Base-by-base conservation (phyloP, 1,140 invertebrate genomes). In the Cyclargus thomasi region DNA sequence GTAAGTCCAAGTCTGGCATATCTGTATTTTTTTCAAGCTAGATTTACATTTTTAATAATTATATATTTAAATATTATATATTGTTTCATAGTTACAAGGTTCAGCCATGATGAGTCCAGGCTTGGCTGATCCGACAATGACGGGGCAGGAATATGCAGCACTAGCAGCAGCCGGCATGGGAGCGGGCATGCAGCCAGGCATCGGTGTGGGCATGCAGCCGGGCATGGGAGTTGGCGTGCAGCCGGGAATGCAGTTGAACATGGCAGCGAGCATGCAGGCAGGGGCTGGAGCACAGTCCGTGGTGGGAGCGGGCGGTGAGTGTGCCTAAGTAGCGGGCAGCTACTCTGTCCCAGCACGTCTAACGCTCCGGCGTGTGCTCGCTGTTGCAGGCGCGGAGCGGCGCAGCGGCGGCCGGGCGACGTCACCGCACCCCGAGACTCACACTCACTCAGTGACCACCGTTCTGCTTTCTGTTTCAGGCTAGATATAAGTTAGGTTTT, bases 401-500 rank as follows among this genome's bases (percentile, higher is more conserved):
- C 67, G 74, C 73, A 68, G 67, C 67, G 59, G 57, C 71, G 69
- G 64, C 59, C 22, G 21, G 66, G 66, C 63, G 64, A 47, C 72
- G 63, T 63, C 53, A 68, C 65, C 65, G 59, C 57, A 23, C 69
- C 36, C 21, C 47, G 20, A 47, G 62, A 68, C 39, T 20, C 39
- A 62, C 53, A 55, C 67, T 18, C 65, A 68, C 77, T 78, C 80
- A 87, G 83, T 85, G 82, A 85, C 83, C 82, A 47, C 75, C 76
- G 79, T 81, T 87, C 83, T 87, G 85, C 85, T 87, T 87, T 87
- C 85, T 87, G 85, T 87, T 87, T 79, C 85, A 87, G 85, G 73
- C 82, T 85, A 87, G 83, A 85, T 85, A 82, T 87, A 87, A 83
- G 85, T 87, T 87, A 87, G 83, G 85, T 87, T 79, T 67, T 75